Conservation (phyloP, 2,113 vertebrate genomes). For the Dinomys branickii region DNA sequence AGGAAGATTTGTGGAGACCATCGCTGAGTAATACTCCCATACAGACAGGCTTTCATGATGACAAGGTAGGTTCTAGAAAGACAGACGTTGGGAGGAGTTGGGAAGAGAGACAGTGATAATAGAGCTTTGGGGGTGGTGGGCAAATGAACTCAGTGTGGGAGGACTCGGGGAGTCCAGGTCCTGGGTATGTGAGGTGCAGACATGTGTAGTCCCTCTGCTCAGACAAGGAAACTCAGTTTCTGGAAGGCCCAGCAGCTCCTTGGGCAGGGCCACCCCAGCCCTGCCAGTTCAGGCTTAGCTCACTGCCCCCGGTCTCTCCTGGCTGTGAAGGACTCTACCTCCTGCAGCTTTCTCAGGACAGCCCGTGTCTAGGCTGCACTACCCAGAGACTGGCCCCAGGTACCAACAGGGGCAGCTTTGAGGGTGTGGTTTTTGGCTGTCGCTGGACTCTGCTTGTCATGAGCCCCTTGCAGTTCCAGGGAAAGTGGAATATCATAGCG, state of each 20-base stretch:
- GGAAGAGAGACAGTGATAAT: no score
- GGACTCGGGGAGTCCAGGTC: neutral
- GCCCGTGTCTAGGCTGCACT: neutral
- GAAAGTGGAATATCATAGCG: neutral
- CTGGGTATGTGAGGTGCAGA: neutral
- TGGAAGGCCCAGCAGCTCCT: neutral
- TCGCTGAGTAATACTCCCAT: neutral
- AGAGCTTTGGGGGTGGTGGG: neutral
- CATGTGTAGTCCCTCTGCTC: no score
- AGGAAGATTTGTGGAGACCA: neutral
- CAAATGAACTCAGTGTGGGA: neutral
- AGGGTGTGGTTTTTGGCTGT: neutral
- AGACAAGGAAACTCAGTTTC: neutral
- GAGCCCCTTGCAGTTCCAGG: neutral
- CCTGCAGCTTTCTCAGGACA: neutral
- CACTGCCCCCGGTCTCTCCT: neutral
- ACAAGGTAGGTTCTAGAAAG: neutral
- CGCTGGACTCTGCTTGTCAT: neutral
- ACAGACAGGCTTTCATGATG: neutral
- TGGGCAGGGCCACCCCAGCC: neutral
- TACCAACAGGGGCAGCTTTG: no score
- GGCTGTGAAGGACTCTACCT: neutral
- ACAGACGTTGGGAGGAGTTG: neutral
- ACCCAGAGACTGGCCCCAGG: accelerated
- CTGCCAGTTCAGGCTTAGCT: neutral